A percentile compares a stretch with the other conserved stretches of the same genome.
phyloP scores from a whole-genome alignment of 2,113 vertebrate species.

The Dolichallabes microphthalmus region DNA sequence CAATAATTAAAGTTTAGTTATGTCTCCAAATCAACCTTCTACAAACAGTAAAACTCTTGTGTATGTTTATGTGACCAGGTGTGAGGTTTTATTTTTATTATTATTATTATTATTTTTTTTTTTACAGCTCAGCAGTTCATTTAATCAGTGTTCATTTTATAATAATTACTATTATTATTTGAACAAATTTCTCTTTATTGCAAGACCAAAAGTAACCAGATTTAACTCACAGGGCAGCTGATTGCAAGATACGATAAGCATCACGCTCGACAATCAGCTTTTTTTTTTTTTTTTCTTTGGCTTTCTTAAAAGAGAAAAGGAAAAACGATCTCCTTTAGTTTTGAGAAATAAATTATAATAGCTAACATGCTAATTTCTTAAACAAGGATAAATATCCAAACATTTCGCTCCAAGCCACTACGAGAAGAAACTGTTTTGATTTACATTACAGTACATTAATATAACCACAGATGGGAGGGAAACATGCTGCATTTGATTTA shows the following conservation, averaged over 20 bases:
- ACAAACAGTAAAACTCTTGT: background rate
- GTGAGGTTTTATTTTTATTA: no score
- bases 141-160: conserved; percentile 1
- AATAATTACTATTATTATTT: conserved; percentile 13
- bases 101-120: no score
- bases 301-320: background rate
- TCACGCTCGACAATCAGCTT: background rate
- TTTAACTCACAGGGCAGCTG: background rate
- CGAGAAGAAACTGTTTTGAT: background rate
- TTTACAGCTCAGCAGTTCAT: conserved; percentile 4
- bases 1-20: background rate
- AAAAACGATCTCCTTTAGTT: background rate
- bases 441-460: background rate
- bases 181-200: background rate
- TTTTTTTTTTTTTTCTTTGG: background rate
- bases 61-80: background rate
- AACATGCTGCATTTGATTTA: conserved; percentile 8
- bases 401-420: background rate
- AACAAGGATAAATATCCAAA: background rate
- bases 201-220: background rate
- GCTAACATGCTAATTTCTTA: background rate
- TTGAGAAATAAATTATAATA: background rate
- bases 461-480: background rate
- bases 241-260: background rate
- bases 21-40: background rate